Evolutionary conservation across 1,140 invertebrate species (phyloP).

Genomic region (Parasteatoda tepidariorum): DNA sequence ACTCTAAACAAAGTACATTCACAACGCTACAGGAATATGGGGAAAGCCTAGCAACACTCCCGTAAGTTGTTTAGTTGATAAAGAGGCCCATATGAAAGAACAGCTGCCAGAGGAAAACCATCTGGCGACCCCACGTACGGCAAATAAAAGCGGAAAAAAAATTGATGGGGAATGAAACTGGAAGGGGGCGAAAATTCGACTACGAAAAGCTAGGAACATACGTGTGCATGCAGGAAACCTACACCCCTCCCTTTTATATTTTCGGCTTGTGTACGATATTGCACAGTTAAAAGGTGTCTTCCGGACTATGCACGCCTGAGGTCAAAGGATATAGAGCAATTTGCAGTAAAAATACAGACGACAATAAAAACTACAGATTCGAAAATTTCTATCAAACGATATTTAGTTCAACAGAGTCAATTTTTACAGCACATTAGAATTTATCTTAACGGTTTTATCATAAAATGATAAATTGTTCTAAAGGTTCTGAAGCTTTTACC

Average conservation of each 20-base stretch:
- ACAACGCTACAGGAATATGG: slow-evolving; percentile 20
- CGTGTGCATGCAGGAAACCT: slow-evolving; percentile 25
- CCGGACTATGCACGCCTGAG: not conserved
- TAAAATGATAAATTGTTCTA: no score
- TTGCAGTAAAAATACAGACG: no score
- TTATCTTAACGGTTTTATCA: no score
- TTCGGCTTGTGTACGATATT: not conserved
- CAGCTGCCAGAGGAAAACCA: slow-evolving; percentile 57
- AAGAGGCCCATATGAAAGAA: slow-evolving; percentile 57
- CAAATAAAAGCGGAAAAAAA: slow-evolving; percentile 40
- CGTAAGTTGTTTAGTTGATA: not conserved
- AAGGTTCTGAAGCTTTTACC: no score
- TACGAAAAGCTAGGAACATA: not conserved
- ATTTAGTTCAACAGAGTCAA: no score
- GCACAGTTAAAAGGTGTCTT: not conserved
- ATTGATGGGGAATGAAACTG: slow-evolving; percentile 20
- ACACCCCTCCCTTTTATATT: slow-evolving; percentile 42
- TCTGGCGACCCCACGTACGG: slow-evolving; percentile 59
- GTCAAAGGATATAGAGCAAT: not conserved
- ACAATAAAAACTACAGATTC: no score
- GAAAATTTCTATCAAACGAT: no score
- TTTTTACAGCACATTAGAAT: no score
- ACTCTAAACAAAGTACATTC: not conserved
- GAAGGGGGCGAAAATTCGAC: slow-evolving; percentile 7
- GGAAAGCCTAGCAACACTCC: not conserved